A percentile compares a stretch with the other conserved stretches of the same genome.
Evolutionary conservation across 2,113 vertebrate genomes (phyloP).

Genomic region (Cebidichthys violaceus): DNA sequence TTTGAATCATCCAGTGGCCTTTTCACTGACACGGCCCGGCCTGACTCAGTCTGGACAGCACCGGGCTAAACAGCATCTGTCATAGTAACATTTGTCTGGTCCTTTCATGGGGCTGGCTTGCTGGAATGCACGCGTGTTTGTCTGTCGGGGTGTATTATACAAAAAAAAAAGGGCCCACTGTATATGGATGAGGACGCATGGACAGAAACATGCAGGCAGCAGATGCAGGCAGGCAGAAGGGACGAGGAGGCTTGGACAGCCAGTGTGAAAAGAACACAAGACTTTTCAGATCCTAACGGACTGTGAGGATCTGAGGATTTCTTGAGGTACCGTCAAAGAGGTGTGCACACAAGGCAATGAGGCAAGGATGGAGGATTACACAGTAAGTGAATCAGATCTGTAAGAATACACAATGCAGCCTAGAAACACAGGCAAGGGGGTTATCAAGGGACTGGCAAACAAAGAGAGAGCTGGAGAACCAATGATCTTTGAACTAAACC

Average conservation of each 20-base stretch:
- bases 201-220: constrained; percentile 3
- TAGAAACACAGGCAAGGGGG: constrained; percentile 9
- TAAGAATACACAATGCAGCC: constrained; percentile 33
- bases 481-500: constrained; percentile 17
- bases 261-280: constrained; percentile 17
- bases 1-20: constrained; percentile 72
- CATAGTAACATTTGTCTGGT: constrained; percentile 16
- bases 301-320: constrained; percentile 36
- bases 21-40: constrained; percentile 58
- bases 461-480: neutral
- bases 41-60: constrained; percentile 58
- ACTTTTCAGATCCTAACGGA: constrained; percentile 29
- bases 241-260: neutral
- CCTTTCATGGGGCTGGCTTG: neutral
- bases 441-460: constrained; percentile 18
- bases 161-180: neutral
- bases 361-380: constrained; percentile 42
- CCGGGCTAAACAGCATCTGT: constrained; percentile 54
- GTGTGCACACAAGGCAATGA: constrained; percentile 19
- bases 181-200: neutral
- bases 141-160: neutral
- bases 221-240: neutral
- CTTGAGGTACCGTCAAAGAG: constrained; percentile 29
- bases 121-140: neutral
- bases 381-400: constrained; percentile 36